Percentiles rank a stretch among this genome's conserved stretches.
Evolutionary conservation across 1,140 invertebrate genomes (phyloP).

Genomic region (Ectropis grisescens): DNA sequence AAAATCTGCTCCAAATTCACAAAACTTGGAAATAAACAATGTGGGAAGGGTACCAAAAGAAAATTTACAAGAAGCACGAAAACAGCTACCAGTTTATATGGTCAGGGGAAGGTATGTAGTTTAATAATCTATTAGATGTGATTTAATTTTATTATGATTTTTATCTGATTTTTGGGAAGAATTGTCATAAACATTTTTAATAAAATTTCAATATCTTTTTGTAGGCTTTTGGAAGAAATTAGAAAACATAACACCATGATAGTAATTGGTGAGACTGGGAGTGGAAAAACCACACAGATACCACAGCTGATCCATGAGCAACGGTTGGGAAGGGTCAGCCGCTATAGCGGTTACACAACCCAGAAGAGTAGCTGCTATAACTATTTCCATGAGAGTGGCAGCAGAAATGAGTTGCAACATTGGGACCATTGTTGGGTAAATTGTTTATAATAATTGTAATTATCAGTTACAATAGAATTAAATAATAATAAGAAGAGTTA

Average conservation of each 20-base stretch:
- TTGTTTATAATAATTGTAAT: slow-evolving; percentile 3
- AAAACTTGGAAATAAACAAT: too few relatives aligned
- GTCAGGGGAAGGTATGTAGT: slow-evolving; percentile 32
- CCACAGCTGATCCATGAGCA: slow-evolving; percentile 95
- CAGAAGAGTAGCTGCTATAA: slow-evolving; percentile 89
- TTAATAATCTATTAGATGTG: too few relatives aligned
- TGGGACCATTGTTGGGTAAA: slow-evolving; percentile 91
- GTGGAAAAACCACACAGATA: slow-evolving; percentile 98
- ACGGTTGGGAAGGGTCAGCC: slow-evolving; percentile 82
- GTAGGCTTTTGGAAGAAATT: slow-evolving; percentile 60
- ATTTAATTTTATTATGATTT: too few relatives aligned
- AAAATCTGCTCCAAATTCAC: too few relatives aligned
- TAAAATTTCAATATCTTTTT: too few relatives aligned
- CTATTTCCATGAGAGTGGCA: slow-evolving; percentile 88
- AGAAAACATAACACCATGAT: slow-evolving; percentile 77
- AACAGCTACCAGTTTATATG: slow-evolving; percentile 37
- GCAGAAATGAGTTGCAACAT: slow-evolving; percentile 83
- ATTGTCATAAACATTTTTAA: too few relatives aligned
- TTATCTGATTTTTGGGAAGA: too few relatives aligned
- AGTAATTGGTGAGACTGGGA: slow-evolving; percentile 97
- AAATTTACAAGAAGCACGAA: slow-evolving; percentile 33
- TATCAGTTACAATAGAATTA: too few relatives aligned
- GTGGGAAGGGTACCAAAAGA: slow-evolving; percentile 15
- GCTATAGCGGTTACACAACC: slow-evolving; percentile 93
- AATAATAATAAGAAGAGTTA: too few relatives aligned